A percentile compares a stretch with the other conserved stretches of the same genome.
These are phyloP conservation scores for Phasianus colchicus DNA, from an alignment of 2,113 vertebrate genomes.

Conservation along the genomic window DNA sequence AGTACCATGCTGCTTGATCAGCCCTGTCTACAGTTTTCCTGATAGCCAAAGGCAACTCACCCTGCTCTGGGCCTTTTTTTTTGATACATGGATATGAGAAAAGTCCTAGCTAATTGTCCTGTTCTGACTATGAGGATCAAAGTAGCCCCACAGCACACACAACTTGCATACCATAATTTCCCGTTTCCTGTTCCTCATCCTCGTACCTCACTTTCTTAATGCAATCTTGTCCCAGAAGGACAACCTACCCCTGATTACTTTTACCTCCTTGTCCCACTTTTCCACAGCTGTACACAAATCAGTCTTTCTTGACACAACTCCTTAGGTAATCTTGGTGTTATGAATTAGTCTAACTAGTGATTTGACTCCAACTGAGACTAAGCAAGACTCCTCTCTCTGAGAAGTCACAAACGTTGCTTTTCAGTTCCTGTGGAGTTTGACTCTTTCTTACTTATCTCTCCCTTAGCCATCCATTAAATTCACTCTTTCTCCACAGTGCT, in stretches of 20 bases:
- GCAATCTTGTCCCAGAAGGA: neutral
- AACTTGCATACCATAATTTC: neutral
- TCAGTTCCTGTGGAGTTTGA: neutral
- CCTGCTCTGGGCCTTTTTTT: neutral
- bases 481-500: fast-evolving
- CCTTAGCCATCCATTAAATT: fast-evolving
- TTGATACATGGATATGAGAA: neutral
- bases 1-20: neutral
- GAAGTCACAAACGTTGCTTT: neutral
- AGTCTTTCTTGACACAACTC: neutral
- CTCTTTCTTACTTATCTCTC: neutral
- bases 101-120: neutral
- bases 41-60: neutral
- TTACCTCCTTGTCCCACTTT: neutral
- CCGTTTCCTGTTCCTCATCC: neutral
- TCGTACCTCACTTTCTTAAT: neutral
- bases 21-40: neutral
- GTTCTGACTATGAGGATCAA: neutral
- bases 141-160: neutral
- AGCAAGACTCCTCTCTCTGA: neutral
- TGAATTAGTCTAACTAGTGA: neutral
- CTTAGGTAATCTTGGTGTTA: neutral
- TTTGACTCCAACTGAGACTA: neutral
- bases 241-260: neutral
- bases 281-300: neutral